Evolutionary conservation across 23 tunicate species (phyloP).

Genomic region (Ascidia mentula): DNA sequence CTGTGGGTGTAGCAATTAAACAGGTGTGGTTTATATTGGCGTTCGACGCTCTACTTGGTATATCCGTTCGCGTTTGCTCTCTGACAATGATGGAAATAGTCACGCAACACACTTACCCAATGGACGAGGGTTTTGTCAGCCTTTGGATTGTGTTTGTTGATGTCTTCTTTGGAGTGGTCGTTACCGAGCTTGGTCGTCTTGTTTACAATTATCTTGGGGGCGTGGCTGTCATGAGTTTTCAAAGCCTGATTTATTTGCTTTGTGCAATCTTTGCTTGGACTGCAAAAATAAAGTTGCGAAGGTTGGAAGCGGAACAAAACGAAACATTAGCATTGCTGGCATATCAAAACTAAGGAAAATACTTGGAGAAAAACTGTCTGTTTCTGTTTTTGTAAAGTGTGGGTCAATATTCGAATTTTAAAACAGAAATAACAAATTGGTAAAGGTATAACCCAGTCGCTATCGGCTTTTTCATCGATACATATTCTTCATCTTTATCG

Average conservation of each 20-base stretch:
- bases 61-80: neutral
- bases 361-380: no score
- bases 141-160: neutral
- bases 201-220: neutral
- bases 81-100: neutral
- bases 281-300: neutral
- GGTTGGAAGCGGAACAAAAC: neutral
- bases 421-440: no score
- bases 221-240: neutral
- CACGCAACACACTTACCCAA: neutral
- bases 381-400: no score
- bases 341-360: neutral
- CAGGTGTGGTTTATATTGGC: neutral
- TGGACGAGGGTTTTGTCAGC: slow-evolving; percentile 4
- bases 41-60: neutral
- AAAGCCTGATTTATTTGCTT: neutral
- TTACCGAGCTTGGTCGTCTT: neutral
- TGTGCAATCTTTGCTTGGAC: neutral
- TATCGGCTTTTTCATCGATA: no score
- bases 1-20: neutral
- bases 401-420: no score
- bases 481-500: no score
- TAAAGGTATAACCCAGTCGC: no score
- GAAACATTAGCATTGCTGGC: neutral
- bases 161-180: neutral